These are phyloP conservation scores for Arctia plantaginis DNA, from an alignment of 2,888 invertebrate genomes.

Conservation along the genomic window DNA sequence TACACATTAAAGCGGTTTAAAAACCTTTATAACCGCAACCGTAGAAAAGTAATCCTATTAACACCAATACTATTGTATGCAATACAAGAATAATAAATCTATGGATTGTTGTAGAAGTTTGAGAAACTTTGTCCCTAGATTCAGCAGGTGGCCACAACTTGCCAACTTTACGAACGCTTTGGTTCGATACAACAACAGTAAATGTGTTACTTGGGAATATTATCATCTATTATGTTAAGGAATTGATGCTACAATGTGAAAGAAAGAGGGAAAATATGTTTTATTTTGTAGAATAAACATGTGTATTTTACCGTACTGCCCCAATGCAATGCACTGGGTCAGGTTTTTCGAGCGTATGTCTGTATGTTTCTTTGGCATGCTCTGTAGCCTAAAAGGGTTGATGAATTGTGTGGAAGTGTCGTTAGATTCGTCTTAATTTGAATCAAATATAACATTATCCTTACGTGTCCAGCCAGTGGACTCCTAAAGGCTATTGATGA, in stretches of 20 bases:
- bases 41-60: too few species aligned
- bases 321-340: too few species aligned
- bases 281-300: not conserved
- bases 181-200: not conserved
- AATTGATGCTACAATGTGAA: not conserved
- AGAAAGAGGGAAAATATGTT: not conserved
- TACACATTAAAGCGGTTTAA: not conserved
- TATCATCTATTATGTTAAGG: not conserved
- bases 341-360: too few species aligned
- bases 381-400: too few species aligned
- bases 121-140: not conserved
- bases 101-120: not conserved
- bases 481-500: too few species aligned
- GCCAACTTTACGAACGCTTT: not conserved
- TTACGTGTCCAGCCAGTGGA: too few species aligned
- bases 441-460: too few species aligned
- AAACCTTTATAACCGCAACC: too few species aligned
- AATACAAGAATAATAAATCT: not conserved
- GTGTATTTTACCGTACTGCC: not conserved
- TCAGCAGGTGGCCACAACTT: conserved; percentile 5
- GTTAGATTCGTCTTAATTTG: too few species aligned
- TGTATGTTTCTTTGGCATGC: not conserved
- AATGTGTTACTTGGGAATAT: not conserved
- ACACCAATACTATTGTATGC: not conserved
- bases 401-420: too few species aligned